Evolutionary conservation across 2,113 vertebrate species (phyloP).

Genomic region (Paramisgurnus dabryanus): DNA sequence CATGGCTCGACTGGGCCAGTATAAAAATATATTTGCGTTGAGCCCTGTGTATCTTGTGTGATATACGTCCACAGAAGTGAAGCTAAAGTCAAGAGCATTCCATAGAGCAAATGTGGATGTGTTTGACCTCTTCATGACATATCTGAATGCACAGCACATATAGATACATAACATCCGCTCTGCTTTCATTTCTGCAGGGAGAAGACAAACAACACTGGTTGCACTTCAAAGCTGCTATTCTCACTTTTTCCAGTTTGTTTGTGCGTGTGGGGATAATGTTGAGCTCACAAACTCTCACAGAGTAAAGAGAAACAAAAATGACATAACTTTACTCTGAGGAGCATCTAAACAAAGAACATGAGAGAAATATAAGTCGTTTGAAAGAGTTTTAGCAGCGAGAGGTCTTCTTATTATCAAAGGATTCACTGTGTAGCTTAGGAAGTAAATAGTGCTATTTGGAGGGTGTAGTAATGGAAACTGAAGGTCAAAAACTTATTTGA

Average conservation of each 20-base stretch:
- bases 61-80: neutral
- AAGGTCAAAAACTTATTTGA: too few species aligned
- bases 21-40: too few species aligned
- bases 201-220: neutral
- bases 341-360: slow-evolving; percentile 7
- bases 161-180: neutral
- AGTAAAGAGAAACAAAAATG: neutral
- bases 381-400: neutral
- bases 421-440: neutral
- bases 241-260: slow-evolving; percentile 53
- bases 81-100: neutral
- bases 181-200: neutral
- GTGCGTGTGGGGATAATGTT: slow-evolving; percentile 52
- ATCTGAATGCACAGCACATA: slow-evolving; percentile 10
- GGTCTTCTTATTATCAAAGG: neutral
- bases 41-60: neutral
- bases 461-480: neutral
- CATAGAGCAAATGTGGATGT: slow-evolving; percentile 3
- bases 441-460: neutral
- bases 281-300: neutral
- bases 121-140: slow-evolving; percentile 22
- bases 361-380: slow-evolving; percentile 3
- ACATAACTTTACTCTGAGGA: slow-evolving; percentile 16
- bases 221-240: slow-evolving; percentile 62
- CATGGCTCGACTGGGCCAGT: too few species aligned